These are phyloP conservation scores for Penaeus indicus DNA, from an alignment of 1,140 invertebrate genomes.

Conservation along the genomic window DNA sequence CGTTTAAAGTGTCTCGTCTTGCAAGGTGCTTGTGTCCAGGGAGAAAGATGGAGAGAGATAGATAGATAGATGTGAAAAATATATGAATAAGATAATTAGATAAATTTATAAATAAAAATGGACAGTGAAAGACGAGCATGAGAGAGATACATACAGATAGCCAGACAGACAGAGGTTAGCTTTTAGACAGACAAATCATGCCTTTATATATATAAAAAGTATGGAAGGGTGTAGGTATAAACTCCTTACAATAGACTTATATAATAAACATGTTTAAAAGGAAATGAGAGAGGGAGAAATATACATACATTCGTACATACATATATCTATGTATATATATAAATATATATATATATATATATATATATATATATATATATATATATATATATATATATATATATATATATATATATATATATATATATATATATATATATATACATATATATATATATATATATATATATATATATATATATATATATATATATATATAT, in stretches of 20 bases:
- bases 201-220: too few relatives aligned
- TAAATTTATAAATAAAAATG: too few relatives aligned
- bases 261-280: background rate
- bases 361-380: constrained; percentile 12
- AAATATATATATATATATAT: constrained; percentile 37
- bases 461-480: constrained; percentile 42
- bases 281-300: background rate
- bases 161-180: too few relatives aligned
- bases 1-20: too few relatives aligned
- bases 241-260: background rate
- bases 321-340: constrained; percentile 31
- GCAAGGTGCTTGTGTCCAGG: too few relatives aligned
- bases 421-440: constrained; percentile 18
- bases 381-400: constrained; percentile 13
- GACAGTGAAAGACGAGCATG: too few relatives aligned
- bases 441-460: constrained; percentile 9
- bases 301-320: constrained; percentile 16
- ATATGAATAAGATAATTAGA: too few relatives aligned
- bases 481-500: constrained; percentile 43
- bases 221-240: background rate
- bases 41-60: too few relatives aligned
- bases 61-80: too few relatives aligned
- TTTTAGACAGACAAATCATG: too few relatives aligned
- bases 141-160: too few relatives aligned
- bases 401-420: constrained; percentile 18